Conservation (phyloP, 2,888 invertebrate genomes). For the Arctia plantaginis region DNA sequence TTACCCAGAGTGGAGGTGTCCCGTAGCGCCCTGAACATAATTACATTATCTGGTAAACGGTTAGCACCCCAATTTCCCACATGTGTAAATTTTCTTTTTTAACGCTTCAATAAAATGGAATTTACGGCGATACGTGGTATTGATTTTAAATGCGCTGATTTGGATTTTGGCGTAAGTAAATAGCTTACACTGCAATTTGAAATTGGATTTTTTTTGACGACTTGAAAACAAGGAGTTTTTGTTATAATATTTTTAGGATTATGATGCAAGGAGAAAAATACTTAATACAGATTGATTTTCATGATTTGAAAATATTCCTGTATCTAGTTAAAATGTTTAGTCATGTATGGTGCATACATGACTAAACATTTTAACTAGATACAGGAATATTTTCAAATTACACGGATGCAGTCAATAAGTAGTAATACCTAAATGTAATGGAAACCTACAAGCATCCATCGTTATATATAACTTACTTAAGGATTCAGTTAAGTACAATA, state of each 20-base stretch:
- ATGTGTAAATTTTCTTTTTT: conserved; percentile 60
- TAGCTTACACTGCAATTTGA: not conserved
- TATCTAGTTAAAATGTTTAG: too few relatives aligned
- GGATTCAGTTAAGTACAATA: not conserved
- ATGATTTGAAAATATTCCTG: too few relatives aligned
- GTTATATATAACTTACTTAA: not conserved
- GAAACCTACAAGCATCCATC: not conserved
- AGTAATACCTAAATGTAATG: not conserved
- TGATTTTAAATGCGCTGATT: conserved; percentile 41
- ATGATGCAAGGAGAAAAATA: not conserved
- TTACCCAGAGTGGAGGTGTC: conserved; percentile 84
- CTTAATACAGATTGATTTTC: too few relatives aligned
- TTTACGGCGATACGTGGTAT: conserved; percentile 40
- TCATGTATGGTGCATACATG: not conserved
- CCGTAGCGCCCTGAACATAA: conserved; percentile 79
- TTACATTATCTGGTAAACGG: conserved; percentile 85
- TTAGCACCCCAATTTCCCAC: conserved; percentile 56
- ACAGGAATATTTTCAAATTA: not conserved
- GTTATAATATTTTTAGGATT: not conserved
- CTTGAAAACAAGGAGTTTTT: not conserved
- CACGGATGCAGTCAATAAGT: not conserved
- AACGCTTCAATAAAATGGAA: conserved; percentile 46
- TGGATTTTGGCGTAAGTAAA: conserved; percentile 9
- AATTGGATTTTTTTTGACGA: not conserved
- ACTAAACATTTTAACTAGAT: too few relatives aligned